phyloP scores from a whole-genome alignment of 1,140 invertebrate genomes.

The Drosophila virilis region DNA sequence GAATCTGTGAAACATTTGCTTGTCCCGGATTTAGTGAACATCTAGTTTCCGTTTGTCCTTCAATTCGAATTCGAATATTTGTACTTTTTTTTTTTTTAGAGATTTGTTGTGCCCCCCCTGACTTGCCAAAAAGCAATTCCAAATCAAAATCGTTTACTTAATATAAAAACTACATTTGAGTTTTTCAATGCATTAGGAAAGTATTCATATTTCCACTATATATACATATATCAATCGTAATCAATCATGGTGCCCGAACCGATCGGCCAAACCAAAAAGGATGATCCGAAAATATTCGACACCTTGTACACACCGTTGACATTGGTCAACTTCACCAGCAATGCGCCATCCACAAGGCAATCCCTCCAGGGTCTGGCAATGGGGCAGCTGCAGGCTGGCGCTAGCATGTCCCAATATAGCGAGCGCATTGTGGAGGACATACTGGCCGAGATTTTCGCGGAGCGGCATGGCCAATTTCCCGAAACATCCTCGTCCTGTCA shows the following conservation, averaged over 20 bases:
- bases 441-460: conserved; percentile 48
- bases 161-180: not conserved
- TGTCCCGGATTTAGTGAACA: not conserved
- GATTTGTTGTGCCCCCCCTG: conserved; percentile 7
- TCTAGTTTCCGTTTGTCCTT: not conserved
- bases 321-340: conserved; percentile 17
- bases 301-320: conserved; percentile 7
- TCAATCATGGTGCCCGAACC: too few relatives aligned
- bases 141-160: conserved; percentile 29
- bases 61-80: conserved; percentile 7
- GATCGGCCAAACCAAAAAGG: not conserved
- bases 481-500: conserved; percentile 52
- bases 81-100: conserved; percentile 11
- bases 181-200: conserved; percentile 7
- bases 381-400: not conserved
- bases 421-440: conserved; percentile 57
- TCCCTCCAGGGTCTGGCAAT: not conserved
- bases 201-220: not conserved
- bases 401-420: conserved; percentile 35
- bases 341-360: not conserved
- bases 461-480: conserved; percentile 41
- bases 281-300: not conserved
- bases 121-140: not conserved
- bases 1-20: not conserved
- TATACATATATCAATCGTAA: not conserved